Evolutionary conservation across 2,888 invertebrate genomes (phyloP), one percentile per base, ranked within the genome.

Genomic region (Tenthredo livida): DNA sequence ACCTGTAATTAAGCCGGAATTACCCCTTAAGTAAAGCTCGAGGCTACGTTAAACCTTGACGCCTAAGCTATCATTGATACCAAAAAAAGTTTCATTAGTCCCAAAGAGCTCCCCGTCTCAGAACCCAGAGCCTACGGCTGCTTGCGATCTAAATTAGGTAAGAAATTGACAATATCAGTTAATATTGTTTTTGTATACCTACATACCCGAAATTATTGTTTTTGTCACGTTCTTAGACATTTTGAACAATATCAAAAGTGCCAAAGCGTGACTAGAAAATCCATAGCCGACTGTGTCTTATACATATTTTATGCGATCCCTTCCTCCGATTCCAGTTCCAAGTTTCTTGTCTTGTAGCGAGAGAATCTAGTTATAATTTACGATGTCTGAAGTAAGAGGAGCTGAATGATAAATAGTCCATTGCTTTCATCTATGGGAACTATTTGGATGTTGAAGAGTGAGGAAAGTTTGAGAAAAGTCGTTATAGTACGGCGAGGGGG

Each of bases 31-130:
- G 67, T 54, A 67, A 67, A 12, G 29, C 67, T 67, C 33, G 15
- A 33, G 67, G 67, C 67, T 67, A 10, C 67, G 33, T 33, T 33
- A 67, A 67, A 6, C 33, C 67, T 33, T 29, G 33, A 67, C 33
- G 33, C 33, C 67, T 29, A 67, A 67, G 67, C 67, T 33, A 67
- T 67, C 67, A 33, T 67, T 67, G 67, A 67, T 33, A 67, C 33
- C 33, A 33, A 67, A 67, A 67, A 17, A 67, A 25, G 67, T 67
- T 67, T 33, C 67, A 33, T 67, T 67, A 67, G 67, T 67, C 67
- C 67, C 33, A 67, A 33, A 7, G 67, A 67, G 33, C 33, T 67
- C 7, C 10, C 33, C 33, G 6, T 67, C 33, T 33, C 17, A 17
- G 33, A 17, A 17, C 67, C 33, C 33, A 67, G 17, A 33, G 6